Conservation (phyloP, 2,797 vertebrate genomes). For the Enteromius paludinosus region DNA sequence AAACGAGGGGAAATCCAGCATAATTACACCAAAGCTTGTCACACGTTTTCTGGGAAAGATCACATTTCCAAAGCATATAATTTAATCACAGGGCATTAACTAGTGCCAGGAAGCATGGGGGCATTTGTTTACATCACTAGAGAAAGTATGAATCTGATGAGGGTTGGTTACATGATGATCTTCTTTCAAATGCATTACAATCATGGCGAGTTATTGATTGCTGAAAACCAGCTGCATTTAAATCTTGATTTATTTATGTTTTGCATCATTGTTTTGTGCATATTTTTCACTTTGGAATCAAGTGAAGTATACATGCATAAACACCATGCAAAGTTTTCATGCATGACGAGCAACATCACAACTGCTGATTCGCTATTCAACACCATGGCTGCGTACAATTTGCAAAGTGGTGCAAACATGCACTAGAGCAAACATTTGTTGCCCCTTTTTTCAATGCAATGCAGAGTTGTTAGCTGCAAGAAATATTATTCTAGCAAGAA, state of each 20-base stretch:
- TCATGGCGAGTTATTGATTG: background rate
- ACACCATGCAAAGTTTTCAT: background rate
- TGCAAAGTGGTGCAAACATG: background rate
- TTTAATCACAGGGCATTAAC: slow-evolving; percentile 60
- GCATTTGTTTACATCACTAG: slow-evolving; percentile 44
- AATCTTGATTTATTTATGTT: background rate
- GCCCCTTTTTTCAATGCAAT: background rate
- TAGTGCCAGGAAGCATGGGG: slow-evolving; percentile 46
- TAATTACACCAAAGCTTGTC: slow-evolving; percentile 65
- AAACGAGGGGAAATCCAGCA: slow-evolving; percentile 64
- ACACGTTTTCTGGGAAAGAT: slow-evolving; percentile 56
- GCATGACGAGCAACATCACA: background rate
- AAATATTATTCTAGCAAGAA: background rate
- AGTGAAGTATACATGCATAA: background rate
- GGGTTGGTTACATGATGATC: slow-evolving; percentile 6
- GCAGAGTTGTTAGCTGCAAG: background rate
- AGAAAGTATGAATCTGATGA: slow-evolving; percentile 31
- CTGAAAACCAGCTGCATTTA: background rate
- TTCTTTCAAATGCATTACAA: background rate
- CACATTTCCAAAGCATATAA: slow-evolving; percentile 61
- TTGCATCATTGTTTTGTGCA: background rate
- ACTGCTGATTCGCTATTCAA: slow-evolving; percentile 4
- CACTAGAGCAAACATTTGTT: background rate
- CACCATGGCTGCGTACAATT: background rate
- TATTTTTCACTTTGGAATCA: slow-evolving; percentile 3